Conservation (phyloP, 2,113 vertebrate species). For the Neofelis nebulosa region DNA sequence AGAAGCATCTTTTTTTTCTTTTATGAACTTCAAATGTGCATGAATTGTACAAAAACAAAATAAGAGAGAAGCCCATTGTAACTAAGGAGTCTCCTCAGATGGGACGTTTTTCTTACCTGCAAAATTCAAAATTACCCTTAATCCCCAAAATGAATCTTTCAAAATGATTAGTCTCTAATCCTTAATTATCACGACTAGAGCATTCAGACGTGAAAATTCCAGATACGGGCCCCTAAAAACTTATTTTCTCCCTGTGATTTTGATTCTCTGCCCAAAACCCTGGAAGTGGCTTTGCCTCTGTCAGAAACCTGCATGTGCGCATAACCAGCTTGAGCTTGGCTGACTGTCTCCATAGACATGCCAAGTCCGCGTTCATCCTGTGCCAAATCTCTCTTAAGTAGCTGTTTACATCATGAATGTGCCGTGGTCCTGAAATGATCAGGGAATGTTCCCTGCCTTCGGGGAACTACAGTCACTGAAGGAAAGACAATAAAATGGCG, state of each 20-base stretch:
- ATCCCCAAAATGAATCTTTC: background rate
- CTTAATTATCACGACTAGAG: background rate
- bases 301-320: accelerated
- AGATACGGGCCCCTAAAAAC: background rate
- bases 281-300: background rate
- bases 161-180: background rate
- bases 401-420: slow-evolving; percentile 42
- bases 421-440: background rate
- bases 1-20: background rate
- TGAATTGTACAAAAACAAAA: background rate
- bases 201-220: background rate
- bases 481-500: background rate
- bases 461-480: background rate
- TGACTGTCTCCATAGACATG: background rate
- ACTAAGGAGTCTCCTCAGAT: background rate
- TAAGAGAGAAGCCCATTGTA: background rate
- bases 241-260: background rate
- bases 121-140: slow-evolving; percentile 42
- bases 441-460: slow-evolving; percentile 12
- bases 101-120: background rate
- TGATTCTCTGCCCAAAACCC: background rate
- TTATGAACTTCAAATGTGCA: background rate
- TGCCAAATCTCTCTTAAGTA: slow-evolving; percentile 54
- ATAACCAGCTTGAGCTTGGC: background rate
- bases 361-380: background rate